Conservation (phyloP, 2,797 vertebrate genomes). For the Sebastes nivosus region DNA sequence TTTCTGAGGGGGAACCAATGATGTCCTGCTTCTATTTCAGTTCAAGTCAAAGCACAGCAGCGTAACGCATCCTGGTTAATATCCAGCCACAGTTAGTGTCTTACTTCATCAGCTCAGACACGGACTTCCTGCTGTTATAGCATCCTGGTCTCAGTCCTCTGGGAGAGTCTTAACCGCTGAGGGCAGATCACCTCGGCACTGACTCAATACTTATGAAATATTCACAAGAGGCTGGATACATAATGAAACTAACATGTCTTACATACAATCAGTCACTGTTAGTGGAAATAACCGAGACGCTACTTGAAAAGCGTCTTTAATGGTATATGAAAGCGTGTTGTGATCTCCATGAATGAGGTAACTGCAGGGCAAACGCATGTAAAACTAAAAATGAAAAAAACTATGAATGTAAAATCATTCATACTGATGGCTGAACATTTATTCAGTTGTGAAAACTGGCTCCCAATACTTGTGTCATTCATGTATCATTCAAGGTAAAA, state of each 20-base stretch:
- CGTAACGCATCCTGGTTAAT: constrained; percentile 6
- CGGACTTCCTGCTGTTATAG: constrained; percentile 23
- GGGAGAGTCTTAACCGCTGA: constrained; percentile 30
- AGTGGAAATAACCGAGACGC: neutral
- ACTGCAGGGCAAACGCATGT: constrained; percentile 14
- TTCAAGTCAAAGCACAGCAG: neutral
- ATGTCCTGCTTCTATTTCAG: constrained; percentile 6
- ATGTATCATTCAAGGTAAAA: constrained; percentile 14
- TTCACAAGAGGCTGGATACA: constrained; percentile 31
- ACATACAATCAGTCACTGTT: constrained; percentile 15
- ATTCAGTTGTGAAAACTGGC: neutral
- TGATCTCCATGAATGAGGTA: constrained; percentile 4
- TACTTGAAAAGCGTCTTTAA: neutral
- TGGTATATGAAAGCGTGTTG: constrained; percentile 7
- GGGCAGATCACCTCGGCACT: constrained; percentile 26
- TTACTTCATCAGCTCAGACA: constrained; percentile 48
- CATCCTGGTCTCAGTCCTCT: constrained; percentile 24
- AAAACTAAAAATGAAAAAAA: neutral
- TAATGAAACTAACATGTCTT: constrained; percentile 28
- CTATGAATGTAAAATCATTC: neutral
- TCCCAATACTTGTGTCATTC: neutral
- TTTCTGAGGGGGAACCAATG: neutral
- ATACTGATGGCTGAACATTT: constrained; percentile 1
- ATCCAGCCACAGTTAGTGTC: constrained; percentile 29
- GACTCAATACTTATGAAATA: constrained; percentile 46